Base-by-base conservation (phyloP, 2,113 vertebrate genomes). In the Thermophis baileyi region DNA sequence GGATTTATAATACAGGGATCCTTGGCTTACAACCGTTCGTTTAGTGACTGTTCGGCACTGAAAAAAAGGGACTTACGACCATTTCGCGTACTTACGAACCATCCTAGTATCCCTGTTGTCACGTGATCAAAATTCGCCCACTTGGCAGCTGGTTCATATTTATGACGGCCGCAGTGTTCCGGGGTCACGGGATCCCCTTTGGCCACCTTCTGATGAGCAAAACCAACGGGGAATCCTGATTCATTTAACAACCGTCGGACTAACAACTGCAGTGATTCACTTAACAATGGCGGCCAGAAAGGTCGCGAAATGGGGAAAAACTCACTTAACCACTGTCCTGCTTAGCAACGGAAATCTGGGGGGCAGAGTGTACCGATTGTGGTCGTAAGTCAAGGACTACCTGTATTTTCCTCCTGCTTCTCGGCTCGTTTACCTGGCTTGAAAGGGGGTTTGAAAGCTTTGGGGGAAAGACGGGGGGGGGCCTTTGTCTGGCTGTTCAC, bases 401-500 rank as follows among this genome's bases (percentile, higher is more conserved):
- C 63, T 69, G 89, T 35, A 51, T 12, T 18, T 27, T 60, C 44
- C 55, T 86, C 49, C 25, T 54, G 4, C 53, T 40, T 69, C 86
- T 57, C 54, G 54, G 3, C 51, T 40, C 24, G 0, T 54, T 40
- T 89, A 46, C 0, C 1, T 0, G 0, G n/a, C 2, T 87, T 81
- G 85, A 0, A 57, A 1, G 22, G 1, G 69, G 0, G 0, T 27
- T 0, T 6, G 85, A 47, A 81, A 81, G 74, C 87, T 47, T 60
- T 20, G 6, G 11, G 40, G 22, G 81, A 1, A 35, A 25, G 55
- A 40, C 5, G 87, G 87, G 8, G 54, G 53, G 4, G 54, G 6
- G 54, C 90, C 91, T 94, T 95, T 96, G 95, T 93, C 96, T 94
- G 87, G 46, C 63, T 2, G 40, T 88, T 44, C 11, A 1, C 8